phyloP scores from a whole-genome alignment of 2,797 vertebrate species.

The Falco cherrug region DNA sequence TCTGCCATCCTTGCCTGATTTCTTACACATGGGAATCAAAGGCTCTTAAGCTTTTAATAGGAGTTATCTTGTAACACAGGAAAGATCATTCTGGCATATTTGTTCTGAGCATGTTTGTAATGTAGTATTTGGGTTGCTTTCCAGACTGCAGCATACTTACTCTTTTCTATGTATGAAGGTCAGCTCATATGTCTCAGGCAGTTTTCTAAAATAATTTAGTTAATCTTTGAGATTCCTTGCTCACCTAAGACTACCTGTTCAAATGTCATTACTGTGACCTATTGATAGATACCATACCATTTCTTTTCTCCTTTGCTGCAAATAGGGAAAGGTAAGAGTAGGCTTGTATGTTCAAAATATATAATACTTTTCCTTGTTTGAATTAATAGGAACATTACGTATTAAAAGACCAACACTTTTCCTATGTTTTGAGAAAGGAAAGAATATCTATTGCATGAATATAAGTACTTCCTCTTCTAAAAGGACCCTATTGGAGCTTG shows the following conservation, averaged over 20 bases:
- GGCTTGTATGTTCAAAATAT: slow-evolving; percentile 4
- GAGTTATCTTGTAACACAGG: neutral
- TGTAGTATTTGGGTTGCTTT: neutral
- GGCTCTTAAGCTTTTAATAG: neutral
- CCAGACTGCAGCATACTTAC: neutral
- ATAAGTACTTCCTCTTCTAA: neutral
- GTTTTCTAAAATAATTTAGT: slow-evolving; percentile 23
- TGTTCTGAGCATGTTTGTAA: neutral
- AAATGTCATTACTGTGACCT: slow-evolving; percentile 23
- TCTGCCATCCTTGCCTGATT: neutral
- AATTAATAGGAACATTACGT: neutral
- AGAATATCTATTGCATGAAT: neutral
- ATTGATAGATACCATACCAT: neutral
- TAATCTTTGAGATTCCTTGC: slow-evolving; percentile 27
- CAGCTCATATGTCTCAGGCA: neutral
- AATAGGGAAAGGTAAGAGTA: neutral
- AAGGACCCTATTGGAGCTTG: neutral
- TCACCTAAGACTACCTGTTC: neutral
- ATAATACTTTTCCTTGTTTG: neutral
- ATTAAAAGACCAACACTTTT: neutral
- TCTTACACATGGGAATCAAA: neutral
- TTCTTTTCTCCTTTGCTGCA: neutral
- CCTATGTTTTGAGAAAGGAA: neutral
- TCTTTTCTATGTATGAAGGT: neutral
- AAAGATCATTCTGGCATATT: neutral